Evolutionary conservation across 2,113 vertebrate genomes (phyloP), one percentile per base, ranked within the genome.

Genomic region (Rallus limicola): DNA sequence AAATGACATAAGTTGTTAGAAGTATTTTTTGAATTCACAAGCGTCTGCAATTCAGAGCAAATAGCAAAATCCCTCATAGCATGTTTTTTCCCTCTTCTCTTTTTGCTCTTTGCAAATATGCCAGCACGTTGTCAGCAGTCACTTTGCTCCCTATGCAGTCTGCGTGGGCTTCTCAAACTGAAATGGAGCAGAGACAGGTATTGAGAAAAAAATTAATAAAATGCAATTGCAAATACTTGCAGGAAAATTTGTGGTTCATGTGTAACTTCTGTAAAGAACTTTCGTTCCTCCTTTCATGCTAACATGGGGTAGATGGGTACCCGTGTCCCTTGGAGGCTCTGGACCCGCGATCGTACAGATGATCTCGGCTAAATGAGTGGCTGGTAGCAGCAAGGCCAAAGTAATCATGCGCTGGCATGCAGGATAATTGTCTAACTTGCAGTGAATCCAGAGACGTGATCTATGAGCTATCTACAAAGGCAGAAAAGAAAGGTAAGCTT

Each of bases 231-330:
- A 59, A 65, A 55, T 50, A 23, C 48, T 60, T 60, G 44, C n/a
- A 78, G 28, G 34, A 67, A 71, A 86, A 80, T 29, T 76, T 34
- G 21, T 0, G 2, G 25, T 67, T 71, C 63, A 9, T 18, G 1
- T 23, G 28, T 56, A 34, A 15, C 48, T 63, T 67, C 76, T 69
- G 60, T 34, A 68, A 31, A 46, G 33, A 72, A 20, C 29, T 7
- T 42, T 40, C n/a, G 16, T 50, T 75, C 21, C 21, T 80, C 40
- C 33, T 46, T 67, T 62, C 14, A 10, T 6, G 33, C 34, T 26
- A 9, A 20, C 12, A 6, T 9, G 8, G 6, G 42, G 24, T 42
- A 10, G 8, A 6, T 0, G 0, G n/a, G 10, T n/a, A 31, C 13
- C 1, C 0, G 25, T 33, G 34, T 58, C 46, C 40, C 25, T 44